Base-by-base conservation (phyloP, 2,113 vertebrate genomes). In the Prolemur simus region DNA sequence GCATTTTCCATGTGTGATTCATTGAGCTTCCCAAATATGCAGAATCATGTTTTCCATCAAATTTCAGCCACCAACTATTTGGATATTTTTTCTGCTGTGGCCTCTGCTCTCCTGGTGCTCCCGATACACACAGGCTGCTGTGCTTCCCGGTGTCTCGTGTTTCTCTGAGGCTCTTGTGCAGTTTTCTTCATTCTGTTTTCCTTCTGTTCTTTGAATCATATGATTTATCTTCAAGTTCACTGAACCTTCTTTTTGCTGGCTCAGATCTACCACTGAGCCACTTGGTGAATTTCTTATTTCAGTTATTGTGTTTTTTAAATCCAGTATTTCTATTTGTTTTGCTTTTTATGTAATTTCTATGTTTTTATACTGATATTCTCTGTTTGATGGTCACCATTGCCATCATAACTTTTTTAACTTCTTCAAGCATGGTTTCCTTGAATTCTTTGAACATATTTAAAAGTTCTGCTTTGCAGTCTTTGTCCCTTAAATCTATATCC, bases 61-160 rank as follows among this genome's bases (percentile, higher is more conserved):
- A 15, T 69, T 52, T 37, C n/a, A 10, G 9, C 18, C 58, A 20
- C 25, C 11, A 18, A 52, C 37, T 54, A 29, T n/a, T 14, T 32
- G 25, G 17, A 0, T 37, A 12, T 45, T 3, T 15, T 76, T 42
- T 18, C 49, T 34, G 14, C 29, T 52, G 9, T 21, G 11, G 3
- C 11, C 17, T 18, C 5, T 42, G 4, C 45, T 52, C 21, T 54
- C 89, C 47, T 39, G 18, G 13, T 3, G 9, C 2, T 5, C 39
- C 10, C 7, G 0, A n/a, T 12, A n/a, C 3, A 1, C 20, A 2
- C 27, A 14, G 6, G 32, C 27, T n/a, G 9, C 25, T 0, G 21
- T 1, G 4, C 23, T 18, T 1, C 1, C 5, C 1, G 9, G 21
- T 2, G 7, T 4, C 34, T 0, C 34, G 14, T 0, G 0, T 11